phyloP scores from a whole-genome alignment of 2,888 invertebrate species.

The Idaea straminata region DNA sequence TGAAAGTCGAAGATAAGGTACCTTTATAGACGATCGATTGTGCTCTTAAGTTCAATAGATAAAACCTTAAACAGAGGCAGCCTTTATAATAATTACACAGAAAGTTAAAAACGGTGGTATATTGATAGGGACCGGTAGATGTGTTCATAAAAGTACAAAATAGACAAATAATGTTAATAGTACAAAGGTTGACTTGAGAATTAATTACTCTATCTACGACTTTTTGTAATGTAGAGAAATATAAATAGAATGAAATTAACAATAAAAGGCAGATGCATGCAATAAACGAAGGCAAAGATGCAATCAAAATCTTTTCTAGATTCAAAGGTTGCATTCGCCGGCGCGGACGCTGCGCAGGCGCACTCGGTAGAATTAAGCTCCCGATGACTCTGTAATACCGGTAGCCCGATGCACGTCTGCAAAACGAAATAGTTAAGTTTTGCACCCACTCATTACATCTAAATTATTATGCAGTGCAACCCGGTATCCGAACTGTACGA shows the following conservation, averaged over 20 bases:
- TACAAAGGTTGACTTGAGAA: no score
- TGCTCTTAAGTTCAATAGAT: slow-evolving; percentile 8
- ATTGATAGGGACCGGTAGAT: no score
- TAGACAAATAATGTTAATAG: no score
- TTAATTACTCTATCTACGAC: no score
- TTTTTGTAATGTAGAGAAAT: slow-evolving; percentile 21
- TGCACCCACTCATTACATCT: slow-evolving; percentile 51
- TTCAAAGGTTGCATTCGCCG: slow-evolving; percentile 33
- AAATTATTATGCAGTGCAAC: slow-evolving; percentile 42
- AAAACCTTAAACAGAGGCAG: background rate
- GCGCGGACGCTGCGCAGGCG: slow-evolving; percentile 12
- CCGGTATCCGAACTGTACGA: slow-evolving; percentile 25
- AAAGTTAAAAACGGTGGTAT: background rate
- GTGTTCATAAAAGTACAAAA: no score
- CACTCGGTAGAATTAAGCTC: slow-evolving; percentile 17
- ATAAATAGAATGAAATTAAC: slow-evolving; percentile 31
- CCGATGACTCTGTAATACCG: slow-evolving; percentile 32
- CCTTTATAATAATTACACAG: background rate
- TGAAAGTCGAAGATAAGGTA: background rate
- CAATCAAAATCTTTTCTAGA: slow-evolving; percentile 33
- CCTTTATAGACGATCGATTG: background rate
- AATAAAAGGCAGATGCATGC: slow-evolving; percentile 33
- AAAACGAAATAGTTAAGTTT: slow-evolving; percentile 38
- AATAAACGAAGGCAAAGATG: slow-evolving; percentile 32
- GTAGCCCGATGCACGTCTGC: slow-evolving; percentile 37